phyloP scores from a whole-genome alignment of 2,113 vertebrate species.

The human region GRCh38 chr16:6143001-6143500 shows the following conservation, averaged over 20 bases:
- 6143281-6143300: conserved; percentile 71
- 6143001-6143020: neutral
- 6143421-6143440: neutral
- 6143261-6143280: conserved; percentile 55
- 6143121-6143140: neutral
- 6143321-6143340: conserved; percentile 55
- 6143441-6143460: neutral
- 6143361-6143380: conserved; percentile 60
- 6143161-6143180: conserved; percentile 60
- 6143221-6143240: conserved; percentile 64
- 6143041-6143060: neutral
- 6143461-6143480: conserved; percentile 20
- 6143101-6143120: neutral
- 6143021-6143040: neutral
- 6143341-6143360: conserved; percentile 73
- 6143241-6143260: conserved; percentile 73
- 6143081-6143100: neutral
- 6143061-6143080: neutral
- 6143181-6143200: conserved; percentile 43
- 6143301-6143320: conserved; percentile 65
- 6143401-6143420: conserved; percentile 54
- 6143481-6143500: conserved; percentile 16
- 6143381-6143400: conserved; percentile 57
- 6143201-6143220: neutral
- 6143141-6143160: conserved; percentile 33